These are phyloP conservation scores for Callitettix versicolor DNA, from an alignment of 1,140 invertebrate species.

Conservation along the genomic window DNA sequence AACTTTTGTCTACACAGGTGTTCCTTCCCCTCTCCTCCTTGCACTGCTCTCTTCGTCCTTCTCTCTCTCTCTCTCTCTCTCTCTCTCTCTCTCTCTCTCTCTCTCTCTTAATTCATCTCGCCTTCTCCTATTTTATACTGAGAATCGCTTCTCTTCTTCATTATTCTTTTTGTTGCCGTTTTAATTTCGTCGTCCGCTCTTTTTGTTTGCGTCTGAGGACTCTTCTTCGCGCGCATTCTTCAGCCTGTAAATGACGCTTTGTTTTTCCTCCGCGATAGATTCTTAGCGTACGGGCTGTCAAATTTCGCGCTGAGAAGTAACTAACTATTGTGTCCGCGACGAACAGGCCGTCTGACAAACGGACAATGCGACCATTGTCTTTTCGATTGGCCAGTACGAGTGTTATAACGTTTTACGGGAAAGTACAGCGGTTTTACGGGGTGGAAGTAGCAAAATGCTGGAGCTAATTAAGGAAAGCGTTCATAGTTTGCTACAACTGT, in stretches of 20 bases:
- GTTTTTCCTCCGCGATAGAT: slow-evolving; percentile 1
- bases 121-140: background rate
- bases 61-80: slow-evolving; percentile 4
- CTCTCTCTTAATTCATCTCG: background rate
- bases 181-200: slow-evolving; percentile 8
- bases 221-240: slow-evolving; percentile 1
- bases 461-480: no score
- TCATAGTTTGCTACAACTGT: no score
- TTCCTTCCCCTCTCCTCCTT: background rate
- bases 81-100: background rate
- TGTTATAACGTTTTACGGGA: no score
- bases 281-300: background rate
- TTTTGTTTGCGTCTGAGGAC: slow-evolving; percentile 3
- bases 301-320: background rate
- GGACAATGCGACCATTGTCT: no score
- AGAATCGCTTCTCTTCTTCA: slow-evolving; percentile 1
- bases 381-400: no score
- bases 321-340: no score
- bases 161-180: slow-evolving; percentile 12
- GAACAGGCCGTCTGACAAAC: no score
- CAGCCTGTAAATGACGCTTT: slow-evolving; percentile 4
- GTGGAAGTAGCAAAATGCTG: no score
- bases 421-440: no score
- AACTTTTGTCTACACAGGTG: slow-evolving; percentile 5
- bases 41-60: no score